A percentile compares a stretch with the other conserved stretches of the same genome.
Evolutionary conservation across 2,888 invertebrate species (phyloP).

Genomic region (Drosophila neonasuta): DNA sequence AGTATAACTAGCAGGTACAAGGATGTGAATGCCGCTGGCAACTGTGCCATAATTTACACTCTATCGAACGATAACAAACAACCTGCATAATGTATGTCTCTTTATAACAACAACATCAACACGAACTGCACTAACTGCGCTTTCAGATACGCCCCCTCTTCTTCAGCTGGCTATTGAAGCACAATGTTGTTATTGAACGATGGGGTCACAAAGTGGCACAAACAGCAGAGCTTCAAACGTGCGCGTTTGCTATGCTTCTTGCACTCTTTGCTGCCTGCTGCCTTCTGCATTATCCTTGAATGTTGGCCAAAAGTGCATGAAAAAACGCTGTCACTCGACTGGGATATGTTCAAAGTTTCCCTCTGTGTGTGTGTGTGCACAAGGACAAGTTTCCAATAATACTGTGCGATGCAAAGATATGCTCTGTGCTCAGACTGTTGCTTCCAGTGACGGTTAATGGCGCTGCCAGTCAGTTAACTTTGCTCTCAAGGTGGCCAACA

Average conservation of each 20-base stretch:
- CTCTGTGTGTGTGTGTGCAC: conserved; percentile 2
- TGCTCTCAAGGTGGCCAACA: conserved; percentile 10
- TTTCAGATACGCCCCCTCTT: neutral
- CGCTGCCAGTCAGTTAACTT: conserved; percentile 2
- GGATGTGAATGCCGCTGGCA: conserved; percentile 40
- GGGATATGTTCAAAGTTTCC: neutral
- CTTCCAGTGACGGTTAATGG: conserved; percentile 31
- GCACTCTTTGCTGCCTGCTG: conserved; percentile 27
- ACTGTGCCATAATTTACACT: conserved; percentile 75
- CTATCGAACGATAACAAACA: conserved; percentile 78
- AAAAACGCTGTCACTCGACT: conserved; percentile 14
- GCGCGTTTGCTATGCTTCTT: conserved; percentile 7
- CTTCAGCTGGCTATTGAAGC: conserved; percentile 10
- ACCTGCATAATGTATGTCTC: conserved; percentile 72
- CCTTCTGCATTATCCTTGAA: conserved; percentile 52
- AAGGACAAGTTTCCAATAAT: conserved; percentile 22
- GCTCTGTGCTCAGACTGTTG: conserved; percentile 2
- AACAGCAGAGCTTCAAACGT: conserved; percentile 37
- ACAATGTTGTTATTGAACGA: conserved; percentile 55
- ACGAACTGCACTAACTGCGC: conserved; percentile 12
- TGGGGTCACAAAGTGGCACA: conserved; percentile 54
- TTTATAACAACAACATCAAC: conserved; percentile 24
- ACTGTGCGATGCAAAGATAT: neutral
- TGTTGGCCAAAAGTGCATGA: conserved; percentile 51
- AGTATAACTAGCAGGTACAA: neutral